A percentile compares a stretch with the other conserved stretches of the same genome.
These are phyloP conservation scores for Cephalopholis sonnerati DNA, from an alignment of 2,113 vertebrate genomes.

Conservation along the genomic window DNA sequence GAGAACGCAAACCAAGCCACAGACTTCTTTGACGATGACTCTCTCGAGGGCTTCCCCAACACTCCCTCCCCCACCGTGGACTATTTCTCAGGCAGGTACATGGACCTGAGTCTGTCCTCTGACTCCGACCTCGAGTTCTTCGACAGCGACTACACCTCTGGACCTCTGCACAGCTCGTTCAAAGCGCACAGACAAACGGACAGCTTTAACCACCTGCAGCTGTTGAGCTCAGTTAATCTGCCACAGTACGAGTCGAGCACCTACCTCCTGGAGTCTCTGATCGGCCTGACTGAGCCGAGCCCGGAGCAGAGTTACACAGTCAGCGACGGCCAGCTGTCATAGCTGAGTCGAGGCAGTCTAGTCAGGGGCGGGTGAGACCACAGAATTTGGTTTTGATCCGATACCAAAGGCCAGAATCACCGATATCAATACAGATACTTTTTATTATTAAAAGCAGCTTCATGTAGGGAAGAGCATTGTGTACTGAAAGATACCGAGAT, in stretches of 20 bases:
- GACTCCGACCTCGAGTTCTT: slow-evolving; percentile 93
- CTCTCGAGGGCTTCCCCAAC: slow-evolving; percentile 77
- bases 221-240: slow-evolving; percentile 84
- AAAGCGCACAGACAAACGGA: slow-evolving; percentile 87
- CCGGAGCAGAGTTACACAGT: slow-evolving; percentile 81
- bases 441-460: too few relatives aligned
- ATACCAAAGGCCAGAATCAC: too few relatives aligned
- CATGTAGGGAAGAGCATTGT: too few relatives aligned
- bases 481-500: too few relatives aligned
- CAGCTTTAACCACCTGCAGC: slow-evolving; percentile 83
- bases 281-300: slow-evolving; percentile 87
- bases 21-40: slow-evolving; percentile 80
- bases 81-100: slow-evolving; percentile 84
- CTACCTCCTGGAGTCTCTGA: slow-evolving; percentile 92
- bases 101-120: slow-evolving; percentile 92
- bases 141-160: slow-evolving; percentile 91
- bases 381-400: too few relatives aligned
- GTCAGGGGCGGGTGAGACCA: too few relatives aligned
- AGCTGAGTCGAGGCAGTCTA: slow-evolving; percentile 68
- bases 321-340: slow-evolving; percentile 83
- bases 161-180: slow-evolving; percentile 89
- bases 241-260: slow-evolving; percentile 85
- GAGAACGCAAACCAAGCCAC: slow-evolving; percentile 92
- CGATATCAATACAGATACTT: too few relatives aligned
- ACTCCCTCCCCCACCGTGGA: slow-evolving; percentile 78